Base-by-base conservation (phyloP, 2,888 invertebrate species). In the Spilarctia lutea region DNA sequence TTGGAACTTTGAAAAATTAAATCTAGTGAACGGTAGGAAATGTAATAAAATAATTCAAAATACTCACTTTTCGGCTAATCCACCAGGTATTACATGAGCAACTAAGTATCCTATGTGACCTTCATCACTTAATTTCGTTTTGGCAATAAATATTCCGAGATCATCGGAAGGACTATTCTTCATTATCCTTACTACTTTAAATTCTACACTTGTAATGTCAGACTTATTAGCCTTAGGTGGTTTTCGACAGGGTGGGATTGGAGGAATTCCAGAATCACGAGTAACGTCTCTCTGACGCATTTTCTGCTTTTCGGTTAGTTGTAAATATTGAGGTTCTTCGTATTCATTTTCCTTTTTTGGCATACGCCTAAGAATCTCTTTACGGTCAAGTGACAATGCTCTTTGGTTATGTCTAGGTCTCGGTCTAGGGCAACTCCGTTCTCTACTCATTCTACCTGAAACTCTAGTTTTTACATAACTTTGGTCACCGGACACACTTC, bases 141-240 rank as follows among this genome's bases (percentile, higher is more conserved):
- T 97, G 7, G 97, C 97, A 76, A 98, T 97, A 85, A 97, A 97
- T 88, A 98, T 97, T 11, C 97, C 97, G 67, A 98, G 91, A 89
- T 97, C 97, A 87, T 97, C 97, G 56, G 95, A 92, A 7, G 96
- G 95, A 76, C 93, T 96, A 75, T 96, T 95, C 83, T 96, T 96
- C 8, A 94, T 90, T 78, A 97, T 96, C 84, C 96, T 96, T 11
- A 97, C 97, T 11, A 95, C 96, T 91, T 95, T 93, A 81, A 94
- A 94, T 85, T 94, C 93, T 33, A 91, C 90, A 56, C 77, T 80
- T 65, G 79, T n/a, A 80, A 94, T 94, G 65, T 94, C 92, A 65
- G 91, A 85, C 86, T 89, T 94, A 56, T 79, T 87, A 30, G 88
- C 89, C 83, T 89, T 92, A 11, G 88, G 83, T 71, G 91, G 91